Evolutionary conservation across 2,113 vertebrate species (phyloP), one percentile per base, ranked within the genome.

Genomic region (Microtus montanus): DNA sequence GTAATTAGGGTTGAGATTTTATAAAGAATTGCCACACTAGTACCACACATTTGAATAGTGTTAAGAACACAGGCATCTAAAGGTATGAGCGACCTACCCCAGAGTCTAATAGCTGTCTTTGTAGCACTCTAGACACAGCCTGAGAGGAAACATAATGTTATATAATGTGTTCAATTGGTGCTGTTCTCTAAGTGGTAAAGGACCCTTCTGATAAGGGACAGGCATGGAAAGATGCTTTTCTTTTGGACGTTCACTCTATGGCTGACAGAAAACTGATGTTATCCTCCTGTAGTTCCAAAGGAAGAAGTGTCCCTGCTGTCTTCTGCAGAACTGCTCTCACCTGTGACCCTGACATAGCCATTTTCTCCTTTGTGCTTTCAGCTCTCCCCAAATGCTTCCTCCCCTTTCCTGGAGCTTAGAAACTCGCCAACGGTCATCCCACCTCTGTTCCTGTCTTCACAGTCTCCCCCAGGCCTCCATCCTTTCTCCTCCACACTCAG

Each of bases 21-120:
- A 90, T 9, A 78, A 3, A 41, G 44, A 86, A 64, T 52, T n/a
- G 35, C n/a, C 35, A 95, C 35, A 58, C 68, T 17, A 85, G 24
- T 68, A 49, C 63, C 24, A 41, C 3, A 35, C 22, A 44, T 84
- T 89, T 78, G 63, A 52, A 35, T 3, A 58, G 83, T 5, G 0
- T 77, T 66, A 86, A 78, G 92, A 96, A 61, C 52, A 95, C 30
- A 28, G 66, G 90, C 35, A 82, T 68, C 90, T 35, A 17, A 14
- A 58, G 47, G 35, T 47, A 66, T 52, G 54, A 41, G 58, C 19
- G 19, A 20, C 58, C 58, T 58, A 58, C 58, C 58, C 58, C 58
- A 58, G 58, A 58, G 58, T 47, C 47, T 20, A 63, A 64, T 12
- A n/a, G 66, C 68, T 70, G 35, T 75, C 82, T 83, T 26, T 41